Conservation (phyloP, 2,888 invertebrate genomes). For the Drosophila stalkeri region DNA sequence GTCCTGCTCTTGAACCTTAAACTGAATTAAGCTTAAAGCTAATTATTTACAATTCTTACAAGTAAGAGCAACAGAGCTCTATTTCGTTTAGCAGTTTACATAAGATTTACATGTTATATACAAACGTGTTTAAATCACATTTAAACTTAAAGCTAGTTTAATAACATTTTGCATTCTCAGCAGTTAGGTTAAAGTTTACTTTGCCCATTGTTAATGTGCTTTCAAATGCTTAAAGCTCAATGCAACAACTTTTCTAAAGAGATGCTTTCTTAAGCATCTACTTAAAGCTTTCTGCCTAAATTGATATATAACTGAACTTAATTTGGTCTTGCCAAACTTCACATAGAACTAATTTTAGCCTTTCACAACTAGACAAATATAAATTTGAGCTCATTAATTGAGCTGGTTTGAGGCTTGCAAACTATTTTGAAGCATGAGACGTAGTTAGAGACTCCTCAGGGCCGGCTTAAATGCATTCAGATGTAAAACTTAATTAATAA, state of each 20-base stretch:
- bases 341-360: background rate
- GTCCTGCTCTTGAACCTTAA: too few species aligned
- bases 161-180: background rate
- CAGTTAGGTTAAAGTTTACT: background rate
- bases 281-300: background rate
- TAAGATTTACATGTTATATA: too few species aligned
- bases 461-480: conserved; percentile 9
- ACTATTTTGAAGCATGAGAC: background rate
- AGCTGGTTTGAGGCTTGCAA: background rate
- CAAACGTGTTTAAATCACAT: too few species aligned
- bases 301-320: too few species aligned
- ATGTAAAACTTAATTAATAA: conserved; percentile 13
- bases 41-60: background rate
- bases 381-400: conserved; percentile 6
- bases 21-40: background rate
- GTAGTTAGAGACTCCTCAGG: background rate
- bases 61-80: too few species aligned
- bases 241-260: background rate
- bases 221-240: background rate
- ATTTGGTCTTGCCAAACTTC: background rate
- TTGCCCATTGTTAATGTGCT: background rate
- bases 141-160: background rate
- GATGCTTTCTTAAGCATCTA: background rate
- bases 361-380: background rate
- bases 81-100: too few species aligned